phyloP scores from a whole-genome alignment of 2,888 invertebrate species.

The Lacanobia oleracea region DNA sequence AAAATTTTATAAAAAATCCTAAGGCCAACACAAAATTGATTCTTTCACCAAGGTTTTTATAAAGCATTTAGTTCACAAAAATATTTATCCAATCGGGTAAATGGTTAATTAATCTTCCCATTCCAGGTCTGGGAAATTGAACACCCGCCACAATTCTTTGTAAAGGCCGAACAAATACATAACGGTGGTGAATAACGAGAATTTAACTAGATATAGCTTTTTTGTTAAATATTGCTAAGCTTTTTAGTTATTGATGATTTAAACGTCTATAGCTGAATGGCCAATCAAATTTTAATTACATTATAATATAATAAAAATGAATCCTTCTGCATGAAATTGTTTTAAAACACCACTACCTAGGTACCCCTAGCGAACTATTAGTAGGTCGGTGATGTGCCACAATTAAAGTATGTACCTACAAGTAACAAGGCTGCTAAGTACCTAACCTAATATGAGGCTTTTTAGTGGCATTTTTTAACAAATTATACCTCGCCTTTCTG shows the following conservation, averaged over 20 bases:
- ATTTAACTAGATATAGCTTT: constrained; percentile 19
- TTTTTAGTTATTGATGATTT: constrained; percentile 21
- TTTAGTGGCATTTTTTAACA: too few relatives aligned
- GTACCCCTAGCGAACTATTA: too few relatives aligned
- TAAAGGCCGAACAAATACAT: constrained; percentile 53
- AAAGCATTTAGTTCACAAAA: constrained; percentile 57
- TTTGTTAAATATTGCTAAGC: constrained; percentile 26
- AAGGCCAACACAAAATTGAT: constrained; percentile 32
- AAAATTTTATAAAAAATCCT: constrained; percentile 1
- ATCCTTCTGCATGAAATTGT: not conserved
- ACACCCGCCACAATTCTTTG: constrained; percentile 59
- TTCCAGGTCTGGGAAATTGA: constrained; percentile 57
- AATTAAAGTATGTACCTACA: too few relatives aligned
- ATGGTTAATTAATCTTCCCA: constrained; percentile 60
- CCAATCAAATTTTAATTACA: too few relatives aligned
- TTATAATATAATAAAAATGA: too few relatives aligned
- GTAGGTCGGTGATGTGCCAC: too few relatives aligned
- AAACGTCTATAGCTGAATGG: not conserved
- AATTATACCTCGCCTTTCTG: too few relatives aligned
- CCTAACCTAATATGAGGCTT: too few relatives aligned
- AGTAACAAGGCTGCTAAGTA: too few relatives aligned
- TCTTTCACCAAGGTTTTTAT: constrained; percentile 48
- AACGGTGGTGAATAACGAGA: constrained; percentile 42
- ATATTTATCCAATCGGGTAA: constrained; percentile 58
- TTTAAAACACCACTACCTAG: not conserved